Percentiles rank a stretch among this genome's conserved stretches.
Evolutionary conservation across 1,140 invertebrate genomes (phyloP).

Genomic region (Bombus picipes): DNA sequence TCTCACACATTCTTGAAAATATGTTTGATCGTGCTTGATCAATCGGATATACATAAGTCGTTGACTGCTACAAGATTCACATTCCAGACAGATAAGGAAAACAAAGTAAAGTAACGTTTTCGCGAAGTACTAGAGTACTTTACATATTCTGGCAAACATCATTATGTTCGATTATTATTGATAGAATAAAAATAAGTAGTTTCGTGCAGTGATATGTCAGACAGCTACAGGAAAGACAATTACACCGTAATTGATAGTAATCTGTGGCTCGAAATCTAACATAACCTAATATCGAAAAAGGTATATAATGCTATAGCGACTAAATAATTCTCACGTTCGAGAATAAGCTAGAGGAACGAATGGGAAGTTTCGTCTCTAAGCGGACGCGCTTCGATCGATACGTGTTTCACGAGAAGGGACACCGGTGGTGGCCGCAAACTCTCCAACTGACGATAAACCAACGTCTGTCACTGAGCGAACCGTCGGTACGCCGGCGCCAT

Average conservation of each 20-base stretch:
- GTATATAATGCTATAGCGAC: too few relatives aligned
- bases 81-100: not conserved
- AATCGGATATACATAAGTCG: not conserved
- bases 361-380: not conserved
- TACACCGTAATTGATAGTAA: not conserved
- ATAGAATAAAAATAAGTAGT: not conserved
- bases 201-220: not conserved
- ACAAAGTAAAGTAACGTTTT: not conserved
- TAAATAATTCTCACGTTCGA: not conserved
- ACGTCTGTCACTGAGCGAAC: conserved; percentile 18
- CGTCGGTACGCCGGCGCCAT: conserved; percentile 32
- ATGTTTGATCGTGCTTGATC: not conserved
- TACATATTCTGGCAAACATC: not conserved
- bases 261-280: too few relatives aligned
- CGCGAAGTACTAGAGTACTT: not conserved
- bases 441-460: conserved; percentile 36
- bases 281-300: rapidly evolving
- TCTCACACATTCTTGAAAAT: too few relatives aligned
- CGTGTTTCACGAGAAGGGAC: conserved; percentile 3
- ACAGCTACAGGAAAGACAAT: not conserved
- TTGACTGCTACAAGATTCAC: too few relatives aligned
- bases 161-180: not conserved
- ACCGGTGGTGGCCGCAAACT: not conserved
- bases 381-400: conserved; percentile 30
- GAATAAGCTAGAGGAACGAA: not conserved